Percentiles rank a stretch among this genome's conserved stretches.
Conservation (phyloP, 2,113 vertebrate genomes). For the Neomonachus schauinslandi region DNA sequence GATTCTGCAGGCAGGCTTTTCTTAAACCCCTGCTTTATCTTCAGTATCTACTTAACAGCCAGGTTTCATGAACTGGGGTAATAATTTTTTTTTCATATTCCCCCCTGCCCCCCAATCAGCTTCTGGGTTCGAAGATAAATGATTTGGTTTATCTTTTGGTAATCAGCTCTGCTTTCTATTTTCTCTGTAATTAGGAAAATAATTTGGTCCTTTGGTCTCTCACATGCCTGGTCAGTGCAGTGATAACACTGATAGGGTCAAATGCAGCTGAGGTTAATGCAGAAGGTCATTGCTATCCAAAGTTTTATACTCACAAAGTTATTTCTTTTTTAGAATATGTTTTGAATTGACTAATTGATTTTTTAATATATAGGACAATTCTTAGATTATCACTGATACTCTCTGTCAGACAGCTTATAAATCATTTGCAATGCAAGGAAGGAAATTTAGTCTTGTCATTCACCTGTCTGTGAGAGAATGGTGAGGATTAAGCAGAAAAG, state of each 20-base stretch:
- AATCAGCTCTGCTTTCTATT: background rate
- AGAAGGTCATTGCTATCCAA: background rate
- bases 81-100: background rate
- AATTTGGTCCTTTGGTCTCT: background rate
- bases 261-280: background rate
- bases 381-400: background rate
- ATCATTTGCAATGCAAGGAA: background rate
- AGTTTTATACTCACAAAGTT: background rate
- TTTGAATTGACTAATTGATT: constrained; percentile 1
- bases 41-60: background rate
- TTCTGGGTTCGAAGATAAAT: background rate
- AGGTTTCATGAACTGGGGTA: background rate
- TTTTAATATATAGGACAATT: background rate
- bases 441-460: background rate
- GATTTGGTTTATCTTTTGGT: no score
- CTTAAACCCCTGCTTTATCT: background rate
- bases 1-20: background rate
- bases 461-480: background rate
- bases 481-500: background rate
- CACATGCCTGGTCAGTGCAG: background rate
- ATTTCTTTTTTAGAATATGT: background rate
- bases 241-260: background rate
- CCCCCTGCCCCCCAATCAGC: background rate
- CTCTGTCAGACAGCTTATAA: background rate
- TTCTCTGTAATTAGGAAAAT: background rate